Evolutionary conservation across 1,140 invertebrate genomes (phyloP), one percentile per base, ranked within the genome.

Genomic region (Heterodera carotae): DNA sequence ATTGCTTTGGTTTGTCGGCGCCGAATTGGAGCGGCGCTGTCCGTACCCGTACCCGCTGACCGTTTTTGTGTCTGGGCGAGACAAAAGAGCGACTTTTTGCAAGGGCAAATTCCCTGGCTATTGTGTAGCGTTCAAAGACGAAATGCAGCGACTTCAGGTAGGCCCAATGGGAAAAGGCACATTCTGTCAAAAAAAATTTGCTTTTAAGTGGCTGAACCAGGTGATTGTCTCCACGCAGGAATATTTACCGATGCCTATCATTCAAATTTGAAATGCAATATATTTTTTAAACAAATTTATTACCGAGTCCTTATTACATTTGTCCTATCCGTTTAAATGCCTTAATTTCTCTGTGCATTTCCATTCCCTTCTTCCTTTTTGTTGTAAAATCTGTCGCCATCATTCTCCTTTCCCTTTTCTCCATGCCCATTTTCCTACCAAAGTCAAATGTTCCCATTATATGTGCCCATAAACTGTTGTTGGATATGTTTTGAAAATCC

Each of bases 1-100:
- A 34, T 77, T 79, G 48, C 34, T 85, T 29, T 85, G 84, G 85
- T 85, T 84, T 79, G 69, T 75, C 18, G 84, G 84, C 2, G 12
- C 71, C 27, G 79, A 82, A 48, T 27, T 76, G 6, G 76, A 83
- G 10, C 43, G 84, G 68, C 84, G 81, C 39, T 60, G 59, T 74
- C 80, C 82, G 43, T 76, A 60, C 60, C 70, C 69, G 34, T 39
- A 80, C 71, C 53, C 75, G 5, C 43, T 84, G 48, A 83, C 82
- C 18, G 85, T 83, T 53, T 82, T 84, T 34, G n/a, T 73, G 7
- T 67, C 39, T 6, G 68, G 74, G 6, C n/a, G 62, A 48, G 43
- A 80, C 22, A 84, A 81, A 43, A 74, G 33, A 36, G 56, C 72
- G 34, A 29, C 68, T 10, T 78, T 82, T 56, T 80, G 81, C 39